These are phyloP conservation scores for Phocoena sinus DNA, from an alignment of 2,113 vertebrate species.

Conservation along the genomic window DNA sequence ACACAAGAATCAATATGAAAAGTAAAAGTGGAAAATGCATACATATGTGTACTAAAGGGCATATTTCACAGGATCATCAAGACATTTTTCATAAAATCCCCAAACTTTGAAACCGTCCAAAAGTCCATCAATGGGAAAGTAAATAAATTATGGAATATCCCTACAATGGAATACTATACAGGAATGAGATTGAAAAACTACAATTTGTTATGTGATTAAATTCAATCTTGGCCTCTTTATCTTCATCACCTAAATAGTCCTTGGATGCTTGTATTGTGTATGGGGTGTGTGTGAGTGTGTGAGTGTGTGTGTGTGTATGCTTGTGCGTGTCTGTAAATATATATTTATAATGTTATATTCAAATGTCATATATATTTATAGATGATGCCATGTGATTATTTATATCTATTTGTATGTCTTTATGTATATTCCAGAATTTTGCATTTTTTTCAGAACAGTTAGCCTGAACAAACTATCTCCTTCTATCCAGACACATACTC, in stretches of 20 bases:
- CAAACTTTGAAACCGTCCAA: background rate
- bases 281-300: background rate
- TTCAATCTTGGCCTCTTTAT: background rate
- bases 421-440: background rate
- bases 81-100: background rate
- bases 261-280: too few species aligned
- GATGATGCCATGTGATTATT: background rate
- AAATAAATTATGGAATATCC: background rate
- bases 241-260: background rate
- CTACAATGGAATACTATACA: background rate
- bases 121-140: background rate
- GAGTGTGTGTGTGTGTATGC: background rate
- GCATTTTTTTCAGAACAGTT: background rate
- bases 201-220: background rate
- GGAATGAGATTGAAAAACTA: background rate
- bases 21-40: background rate
- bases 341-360: background rate
- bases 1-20: background rate
- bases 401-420: background rate
- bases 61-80: background rate
- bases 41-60: background rate
- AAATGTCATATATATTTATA: background rate
- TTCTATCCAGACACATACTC: background rate
- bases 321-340: background rate
- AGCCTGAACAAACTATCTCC: background rate